Conservation (phyloP, 2,797 vertebrate genomes). For the Sebastes glaucus region DNA sequence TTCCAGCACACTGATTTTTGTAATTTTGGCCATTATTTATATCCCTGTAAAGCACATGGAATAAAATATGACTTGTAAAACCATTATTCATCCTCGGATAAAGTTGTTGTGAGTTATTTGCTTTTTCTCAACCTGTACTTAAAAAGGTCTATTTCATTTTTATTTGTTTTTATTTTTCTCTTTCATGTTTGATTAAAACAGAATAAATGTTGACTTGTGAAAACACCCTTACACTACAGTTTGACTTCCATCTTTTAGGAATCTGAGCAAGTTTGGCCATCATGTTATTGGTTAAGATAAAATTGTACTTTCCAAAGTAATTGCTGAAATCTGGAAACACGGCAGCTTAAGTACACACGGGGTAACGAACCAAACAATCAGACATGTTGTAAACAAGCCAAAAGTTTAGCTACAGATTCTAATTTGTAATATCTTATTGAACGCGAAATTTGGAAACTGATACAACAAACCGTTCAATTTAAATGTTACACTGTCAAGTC, state of each 20-base stretch:
- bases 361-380: background rate
- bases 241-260: background rate
- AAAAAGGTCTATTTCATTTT: background rate
- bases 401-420: background rate
- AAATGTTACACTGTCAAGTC: background rate
- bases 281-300: background rate
- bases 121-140: background rate
- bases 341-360: background rate
- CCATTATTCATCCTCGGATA: slow-evolving; percentile 63
- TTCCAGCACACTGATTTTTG: slow-evolving; percentile 99
- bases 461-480: no score
- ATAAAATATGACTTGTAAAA: slow-evolving; percentile 98
- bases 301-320: background rate
- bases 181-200: background rate
- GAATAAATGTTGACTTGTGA: no score
- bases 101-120: slow-evolving; percentile 29
- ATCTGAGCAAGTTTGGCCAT: background rate
- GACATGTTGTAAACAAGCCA: background rate
- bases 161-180: rapidly evolving
- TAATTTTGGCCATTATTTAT: slow-evolving; percentile 99
- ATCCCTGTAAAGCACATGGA: slow-evolving; percentile 98
- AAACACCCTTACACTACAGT: background rate
- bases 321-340: background rate
- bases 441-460: background rate
- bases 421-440: background rate